Evolutionary conservation across 2,113 vertebrate species (phyloP).

Genomic region (Leptocoma aspasia): DNA sequence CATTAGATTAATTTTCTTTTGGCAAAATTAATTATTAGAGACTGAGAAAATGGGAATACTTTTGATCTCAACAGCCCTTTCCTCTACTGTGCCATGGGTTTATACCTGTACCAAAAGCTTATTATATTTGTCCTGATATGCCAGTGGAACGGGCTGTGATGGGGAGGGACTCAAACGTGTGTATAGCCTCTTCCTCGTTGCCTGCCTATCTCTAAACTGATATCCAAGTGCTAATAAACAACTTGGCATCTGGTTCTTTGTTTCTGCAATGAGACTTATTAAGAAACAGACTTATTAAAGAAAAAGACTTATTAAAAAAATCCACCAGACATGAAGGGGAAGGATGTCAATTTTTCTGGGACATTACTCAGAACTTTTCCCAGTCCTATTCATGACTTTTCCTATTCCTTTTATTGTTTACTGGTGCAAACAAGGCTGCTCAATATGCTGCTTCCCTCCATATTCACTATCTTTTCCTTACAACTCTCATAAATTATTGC

Average conservation of each 20-base stretch:
- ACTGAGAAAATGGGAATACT: neutral
- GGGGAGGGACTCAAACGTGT: neutral
- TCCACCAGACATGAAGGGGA: neutral
- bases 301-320: too few species aligned
- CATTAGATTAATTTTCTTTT: neutral
- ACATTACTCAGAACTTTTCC: neutral
- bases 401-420: neutral
- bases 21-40: neutral
- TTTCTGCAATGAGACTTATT: rapidly evolving
- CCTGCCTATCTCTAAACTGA: neutral
- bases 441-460: neutral
- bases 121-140: neutral
- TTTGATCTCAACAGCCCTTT: neutral
- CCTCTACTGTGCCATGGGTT: neutral
- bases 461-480: neutral
- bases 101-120: rapidly evolving
- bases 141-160: neutral
- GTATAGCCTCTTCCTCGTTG: neutral
- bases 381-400: neutral
- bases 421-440: neutral
- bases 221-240: neutral
- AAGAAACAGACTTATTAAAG: neutral
- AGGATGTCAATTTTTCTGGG: neutral
- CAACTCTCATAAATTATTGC: neutral
- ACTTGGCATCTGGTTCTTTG: neutral